Conservation (phyloP, 1,140 invertebrate species). For the Drosophila pseudoobscura region DNA sequence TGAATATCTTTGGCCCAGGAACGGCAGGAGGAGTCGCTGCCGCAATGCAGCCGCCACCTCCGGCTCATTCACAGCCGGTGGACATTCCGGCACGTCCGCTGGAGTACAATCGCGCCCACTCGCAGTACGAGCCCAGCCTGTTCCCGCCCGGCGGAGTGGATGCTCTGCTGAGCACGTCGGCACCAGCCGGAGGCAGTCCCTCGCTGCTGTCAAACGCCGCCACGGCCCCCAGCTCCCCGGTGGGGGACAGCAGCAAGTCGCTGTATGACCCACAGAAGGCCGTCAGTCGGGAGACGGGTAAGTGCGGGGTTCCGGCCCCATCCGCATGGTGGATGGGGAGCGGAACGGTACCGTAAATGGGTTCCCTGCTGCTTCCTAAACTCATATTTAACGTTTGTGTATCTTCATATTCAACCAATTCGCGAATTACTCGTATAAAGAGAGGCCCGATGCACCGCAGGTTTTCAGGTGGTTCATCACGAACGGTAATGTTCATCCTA, state of each 20-base stretch:
- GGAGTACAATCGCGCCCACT: slow-evolving; percentile 69
- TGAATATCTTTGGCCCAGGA: slow-evolving; percentile 84
- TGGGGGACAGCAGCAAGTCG: slow-evolving; percentile 74
- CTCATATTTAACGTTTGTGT: slow-evolving; percentile 69
- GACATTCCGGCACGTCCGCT: slow-evolving; percentile 78
- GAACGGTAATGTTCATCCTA: slow-evolving; percentile 74
- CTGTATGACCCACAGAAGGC: slow-evolving; percentile 62
- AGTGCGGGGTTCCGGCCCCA: slow-evolving; percentile 25
- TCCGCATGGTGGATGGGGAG: slow-evolving; percentile 15
- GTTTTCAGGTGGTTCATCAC: slow-evolving; percentile 81
- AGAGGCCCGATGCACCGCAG: slow-evolving; percentile 75
- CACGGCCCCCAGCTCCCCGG: slow-evolving; percentile 69
- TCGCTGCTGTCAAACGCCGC: slow-evolving; percentile 45
- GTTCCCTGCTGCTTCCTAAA: slow-evolving; percentile 33
- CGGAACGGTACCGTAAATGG: slow-evolving; percentile 1
- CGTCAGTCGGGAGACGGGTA: slow-evolving; percentile 74
- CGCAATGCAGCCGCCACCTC: slow-evolving; percentile 75
- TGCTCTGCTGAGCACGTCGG: slow-evolving; percentile 69
- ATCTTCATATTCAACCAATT: slow-evolving; percentile 61
- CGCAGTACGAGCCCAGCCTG: slow-evolving; percentile 57
- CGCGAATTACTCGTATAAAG: slow-evolving; percentile 35
- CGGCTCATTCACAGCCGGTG: slow-evolving; percentile 82
- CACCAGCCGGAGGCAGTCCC: slow-evolving; percentile 54
- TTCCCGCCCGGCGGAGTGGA: slow-evolving; percentile 77
- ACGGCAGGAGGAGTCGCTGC: slow-evolving; percentile 31